Base-by-base conservation (phyloP, 2,888 invertebrate species). In the Lochmaea crataegi region DNA sequence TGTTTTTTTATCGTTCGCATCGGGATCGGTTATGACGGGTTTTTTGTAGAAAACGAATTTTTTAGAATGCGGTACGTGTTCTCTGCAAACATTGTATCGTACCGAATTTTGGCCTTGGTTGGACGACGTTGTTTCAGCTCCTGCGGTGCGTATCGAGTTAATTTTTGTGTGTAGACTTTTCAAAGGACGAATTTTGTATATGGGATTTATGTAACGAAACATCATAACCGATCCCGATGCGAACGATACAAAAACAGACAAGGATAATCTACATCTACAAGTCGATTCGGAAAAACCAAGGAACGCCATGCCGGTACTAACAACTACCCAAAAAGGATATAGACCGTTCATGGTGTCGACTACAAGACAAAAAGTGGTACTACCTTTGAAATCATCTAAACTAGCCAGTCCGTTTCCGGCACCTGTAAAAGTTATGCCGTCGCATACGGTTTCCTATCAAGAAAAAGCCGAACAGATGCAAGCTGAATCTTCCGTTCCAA, bases 371-470 rank as follows among this genome's bases (percentile, higher is more conserved):
- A 85, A 83, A 66, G 77, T 85, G n/a, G 83, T 80, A 10, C 74
- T 83, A 58, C 86, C 86, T 16, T 73, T 86, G 67, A 85, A 85
- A 73, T 76, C 77, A 16, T 82, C 85, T 2, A 85, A 83, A 67
- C 72, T 86, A 74, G 84, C 86, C 0, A 85, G 80, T 69, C 86
- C 86, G 5, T 86, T 87, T 77, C 86, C 87, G 0, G 85, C 86
- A 53, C 86, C 86, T 0, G 84, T 87, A 0, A 86, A 86, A 72
- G 79, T 82, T 68, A 86, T 86, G 84, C 81, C 81, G 11, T 85
- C 86, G 0, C 83, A 85, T 72, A 84, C 82, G 2, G 81, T 85
- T 4, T 84, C 86, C 10, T 86, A 87, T 77, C 83, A 85, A 70
- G 87, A 86, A 71, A 86, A 86, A 72, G 85, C 86, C 3, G 82